phyloP scores from a whole-genome alignment of 2,888 invertebrate genomes.

The Drosophila formosana region DNA sequence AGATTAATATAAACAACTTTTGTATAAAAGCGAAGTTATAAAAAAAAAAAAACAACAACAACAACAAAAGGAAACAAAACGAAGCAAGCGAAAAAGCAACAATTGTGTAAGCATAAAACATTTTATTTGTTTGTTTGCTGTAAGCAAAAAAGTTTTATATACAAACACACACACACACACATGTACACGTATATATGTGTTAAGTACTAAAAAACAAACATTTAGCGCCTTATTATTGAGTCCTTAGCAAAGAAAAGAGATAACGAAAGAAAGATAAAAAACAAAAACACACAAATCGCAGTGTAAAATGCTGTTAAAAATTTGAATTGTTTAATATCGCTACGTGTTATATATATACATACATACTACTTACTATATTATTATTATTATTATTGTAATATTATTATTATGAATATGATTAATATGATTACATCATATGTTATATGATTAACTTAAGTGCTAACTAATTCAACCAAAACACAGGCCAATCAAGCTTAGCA shows the following conservation, averaged over 20 bases:
- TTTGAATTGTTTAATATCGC: constrained; percentile 53
- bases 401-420: constrained; percentile 28
- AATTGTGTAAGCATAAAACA: constrained; percentile 26
- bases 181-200: constrained; percentile 30
- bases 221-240: constrained; percentile 74
- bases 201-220: constrained; percentile 33
- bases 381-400: constrained; percentile 25
- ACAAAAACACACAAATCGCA: constrained; percentile 3
- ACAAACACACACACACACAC: constrained; percentile 33
- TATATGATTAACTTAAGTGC: constrained; percentile 55
- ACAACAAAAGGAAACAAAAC: constrained; percentile 9
- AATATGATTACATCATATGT: constrained; percentile 53
- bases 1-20: constrained; percentile 16
- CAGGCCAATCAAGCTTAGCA: constrained; percentile 64
- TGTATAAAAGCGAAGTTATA: constrained; percentile 12
- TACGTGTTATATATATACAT: constrained; percentile 45
- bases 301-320: constrained; percentile 40
- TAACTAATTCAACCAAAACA: constrained; percentile 61
- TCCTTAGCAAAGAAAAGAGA: constrained; percentile 60
- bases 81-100: constrained; percentile 12
- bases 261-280: constrained; percentile 1
- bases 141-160: constrained; percentile 33
- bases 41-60: not conserved
- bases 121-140: constrained; percentile 36
- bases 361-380: constrained; percentile 26